Evolutionary conservation across 2,113 vertebrate species (phyloP).

Genomic region (Periophthalmus modestus): DNA sequence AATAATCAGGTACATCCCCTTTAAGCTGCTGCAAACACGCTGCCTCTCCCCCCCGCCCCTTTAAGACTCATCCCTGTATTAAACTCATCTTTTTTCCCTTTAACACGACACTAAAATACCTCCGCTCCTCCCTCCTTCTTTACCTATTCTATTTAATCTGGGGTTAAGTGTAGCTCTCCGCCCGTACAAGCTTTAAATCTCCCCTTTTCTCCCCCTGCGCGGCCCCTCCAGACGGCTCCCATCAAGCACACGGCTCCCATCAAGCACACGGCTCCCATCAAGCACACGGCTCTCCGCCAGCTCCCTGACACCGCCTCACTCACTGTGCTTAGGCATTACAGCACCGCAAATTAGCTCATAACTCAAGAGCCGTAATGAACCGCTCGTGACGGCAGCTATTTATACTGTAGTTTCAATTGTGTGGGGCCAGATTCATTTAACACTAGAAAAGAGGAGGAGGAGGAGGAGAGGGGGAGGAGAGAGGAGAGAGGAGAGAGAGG

Average conservation of each 20-base stretch:
- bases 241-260: conserved; percentile 64
- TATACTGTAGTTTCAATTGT: conserved; percentile 68
- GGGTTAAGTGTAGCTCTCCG: neutral
- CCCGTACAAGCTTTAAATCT: conserved; percentile 14
- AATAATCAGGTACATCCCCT: too few relatives aligned
- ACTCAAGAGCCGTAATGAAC: conserved; percentile 73
- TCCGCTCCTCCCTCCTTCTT: neutral
- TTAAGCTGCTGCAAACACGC: neutral
- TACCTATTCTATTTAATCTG: neutral
- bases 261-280: too few relatives aligned
- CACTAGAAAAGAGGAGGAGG: conserved; percentile 47
- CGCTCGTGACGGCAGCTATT: conserved; percentile 70
- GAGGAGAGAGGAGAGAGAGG: neutral
- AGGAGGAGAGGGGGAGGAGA: conserved; percentile 21
- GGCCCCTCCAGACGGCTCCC: conserved; percentile 45
- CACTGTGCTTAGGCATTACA: conserved; percentile 72
- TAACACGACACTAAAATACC: neutral
- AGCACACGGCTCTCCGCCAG: conserved; percentile 65
- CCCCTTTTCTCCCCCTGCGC: neutral
- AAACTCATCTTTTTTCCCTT: neutral
- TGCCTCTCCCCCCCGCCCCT: neutral
- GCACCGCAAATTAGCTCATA: conserved; percentile 74
- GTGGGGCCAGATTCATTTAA: conserved; percentile 57
- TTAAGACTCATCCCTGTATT: neutral
- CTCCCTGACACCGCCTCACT: conserved; percentile 72